Percentiles rank a stretch among this genome's conserved stretches.
Evolutionary conservation across 2,888 invertebrate species (phyloP).

Genomic region (Drosophila anceps): DNA sequence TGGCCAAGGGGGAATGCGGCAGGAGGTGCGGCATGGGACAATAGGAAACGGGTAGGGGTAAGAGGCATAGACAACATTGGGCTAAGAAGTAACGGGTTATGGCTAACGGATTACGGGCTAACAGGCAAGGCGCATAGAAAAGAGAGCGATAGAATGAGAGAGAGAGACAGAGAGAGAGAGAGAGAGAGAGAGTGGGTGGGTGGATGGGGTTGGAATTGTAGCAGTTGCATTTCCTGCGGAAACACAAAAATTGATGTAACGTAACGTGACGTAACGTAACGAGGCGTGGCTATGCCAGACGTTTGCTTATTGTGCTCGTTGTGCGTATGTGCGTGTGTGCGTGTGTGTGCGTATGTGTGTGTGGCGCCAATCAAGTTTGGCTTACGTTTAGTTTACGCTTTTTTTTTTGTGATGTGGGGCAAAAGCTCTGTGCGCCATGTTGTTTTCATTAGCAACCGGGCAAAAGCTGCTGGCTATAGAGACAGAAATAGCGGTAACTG

Average conservation of each 20-base stretch:
- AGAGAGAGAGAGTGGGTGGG: neutral
- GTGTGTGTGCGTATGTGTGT: conserved; percentile 13
- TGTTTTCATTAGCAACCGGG: conserved; percentile 67
- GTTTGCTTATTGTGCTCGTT: conserved; percentile 50
- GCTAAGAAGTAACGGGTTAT: conserved; percentile 61
- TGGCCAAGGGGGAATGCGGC: conserved; percentile 11
- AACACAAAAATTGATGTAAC: conserved; percentile 80
- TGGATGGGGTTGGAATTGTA: conserved; percentile 45
- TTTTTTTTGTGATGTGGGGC: conserved; percentile 14
- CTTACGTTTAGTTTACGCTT: conserved; percentile 78
- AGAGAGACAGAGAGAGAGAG: neutral
- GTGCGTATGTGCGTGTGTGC: conserved; percentile 23
- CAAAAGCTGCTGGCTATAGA: conserved; percentile 47
- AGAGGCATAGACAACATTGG: conserved; percentile 14
- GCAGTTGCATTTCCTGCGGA: conserved; percentile 79
- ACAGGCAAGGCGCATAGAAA: conserved; percentile 9
- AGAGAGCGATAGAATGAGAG: neutral
- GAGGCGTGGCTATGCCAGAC: conserved; percentile 65
- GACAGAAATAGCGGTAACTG: conserved; percentile 50
- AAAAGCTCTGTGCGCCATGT: conserved; percentile 65
- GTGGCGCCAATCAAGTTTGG: conserved; percentile 78
- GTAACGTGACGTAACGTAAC: conserved; percentile 80
- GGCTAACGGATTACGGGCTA: conserved; percentile 51
- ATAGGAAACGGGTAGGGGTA: conserved; percentile 1
- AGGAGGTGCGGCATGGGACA: neutral